Percentiles rank a stretch among this genome's conserved stretches.
phyloP scores from a whole-genome alignment of 2,113 vertebrate species.

The Mastomys coucha region DNA sequence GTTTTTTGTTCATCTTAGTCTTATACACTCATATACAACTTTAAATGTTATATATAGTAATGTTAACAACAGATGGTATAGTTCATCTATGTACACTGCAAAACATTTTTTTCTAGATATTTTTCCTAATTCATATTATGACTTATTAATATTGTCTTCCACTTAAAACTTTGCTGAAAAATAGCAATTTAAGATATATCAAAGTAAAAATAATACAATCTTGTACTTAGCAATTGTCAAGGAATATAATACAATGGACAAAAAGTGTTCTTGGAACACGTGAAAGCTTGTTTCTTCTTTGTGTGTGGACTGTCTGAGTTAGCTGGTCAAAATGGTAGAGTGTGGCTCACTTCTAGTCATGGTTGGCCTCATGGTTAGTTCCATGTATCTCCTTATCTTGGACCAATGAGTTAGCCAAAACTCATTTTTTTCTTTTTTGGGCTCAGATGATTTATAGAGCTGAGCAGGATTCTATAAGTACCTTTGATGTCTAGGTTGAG shows the following conservation, averaged over 20 bases:
- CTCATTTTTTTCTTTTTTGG: neutral
- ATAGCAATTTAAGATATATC: neutral
- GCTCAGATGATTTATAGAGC: neutral
- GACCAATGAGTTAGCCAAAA: neutral
- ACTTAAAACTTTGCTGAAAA: neutral
- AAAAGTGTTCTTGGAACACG: neutral
- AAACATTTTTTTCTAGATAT: neutral
- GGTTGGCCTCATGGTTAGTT: neutral
- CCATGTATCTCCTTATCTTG: neutral
- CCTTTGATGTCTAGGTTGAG: neutral
- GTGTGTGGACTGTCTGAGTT: neutral
- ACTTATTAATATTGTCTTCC: neutral
- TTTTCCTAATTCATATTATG: neutral
- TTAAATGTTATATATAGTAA: neutral
- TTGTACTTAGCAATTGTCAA: neutral
- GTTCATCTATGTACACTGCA: neutral
- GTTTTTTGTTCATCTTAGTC: neutral
- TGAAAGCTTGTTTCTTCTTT: neutral
- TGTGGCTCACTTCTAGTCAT: neutral
- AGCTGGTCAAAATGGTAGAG: neutral
- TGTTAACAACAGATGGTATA: neutral
- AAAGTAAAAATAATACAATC: neutral
- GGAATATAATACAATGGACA: neutral
- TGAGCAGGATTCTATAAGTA: neutral
- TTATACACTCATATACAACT: neutral